Conservation (phyloP, 2,888 invertebrate species). For the Anorthoa munda region DNA sequence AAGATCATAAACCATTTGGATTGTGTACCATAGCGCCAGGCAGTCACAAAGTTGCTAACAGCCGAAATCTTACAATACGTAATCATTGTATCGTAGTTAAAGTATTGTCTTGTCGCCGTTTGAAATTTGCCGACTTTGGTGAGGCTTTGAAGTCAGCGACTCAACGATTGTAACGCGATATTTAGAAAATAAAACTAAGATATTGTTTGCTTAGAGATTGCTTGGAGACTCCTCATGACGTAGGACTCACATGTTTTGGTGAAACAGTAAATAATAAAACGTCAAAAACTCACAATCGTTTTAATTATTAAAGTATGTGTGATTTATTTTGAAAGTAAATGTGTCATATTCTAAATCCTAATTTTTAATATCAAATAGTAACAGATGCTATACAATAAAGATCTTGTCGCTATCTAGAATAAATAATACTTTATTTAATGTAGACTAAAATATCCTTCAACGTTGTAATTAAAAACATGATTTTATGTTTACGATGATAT, state of each 20-base stretch:
- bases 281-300: constrained; percentile 25
- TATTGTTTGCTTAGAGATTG: constrained; percentile 13
- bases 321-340: constrained; percentile 21
- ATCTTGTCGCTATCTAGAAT: constrained; percentile 29
- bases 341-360: constrained; percentile 27
- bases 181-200: constrained; percentile 1
- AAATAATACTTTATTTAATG: constrained; percentile 35
- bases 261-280: constrained; percentile 39
- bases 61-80: constrained; percentile 82
- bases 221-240: not conserved
- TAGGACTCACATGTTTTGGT: constrained; percentile 27
- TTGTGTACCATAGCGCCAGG: constrained; percentile 70
- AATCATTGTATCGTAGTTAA: constrained; percentile 86
- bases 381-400: constrained; percentile 17
- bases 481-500: constrained; percentile 41
- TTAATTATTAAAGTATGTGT: constrained; percentile 11
- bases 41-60: constrained; percentile 70
- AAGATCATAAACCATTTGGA: constrained; percentile 61
- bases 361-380: constrained; percentile 35
- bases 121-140: constrained; percentile 80
- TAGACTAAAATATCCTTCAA: constrained; percentile 24
- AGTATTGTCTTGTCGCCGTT: constrained; percentile 87
- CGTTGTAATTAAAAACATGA: constrained; percentile 22
- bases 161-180: constrained; percentile 47
- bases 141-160: constrained; percentile 70